Conservation (phyloP, 1,140 invertebrate genomes). For the Solenopsis invicta region DNA sequence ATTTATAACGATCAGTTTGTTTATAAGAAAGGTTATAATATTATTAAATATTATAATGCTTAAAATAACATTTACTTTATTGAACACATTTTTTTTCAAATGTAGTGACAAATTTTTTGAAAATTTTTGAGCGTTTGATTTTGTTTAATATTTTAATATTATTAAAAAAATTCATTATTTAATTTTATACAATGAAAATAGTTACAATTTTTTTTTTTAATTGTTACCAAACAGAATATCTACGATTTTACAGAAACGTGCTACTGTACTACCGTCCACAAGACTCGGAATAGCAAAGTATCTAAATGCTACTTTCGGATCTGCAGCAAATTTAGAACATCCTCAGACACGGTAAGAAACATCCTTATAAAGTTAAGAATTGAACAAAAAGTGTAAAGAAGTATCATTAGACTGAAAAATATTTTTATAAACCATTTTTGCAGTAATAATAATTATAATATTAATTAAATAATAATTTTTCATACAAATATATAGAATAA, state of each 20-base stretch:
- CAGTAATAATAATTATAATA: background rate
- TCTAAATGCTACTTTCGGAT: conserved; percentile 75
- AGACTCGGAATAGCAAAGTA: conserved; percentile 74
- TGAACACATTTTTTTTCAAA: background rate
- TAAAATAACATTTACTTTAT: background rate
- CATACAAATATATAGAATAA: background rate
- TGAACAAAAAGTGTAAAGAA: background rate
- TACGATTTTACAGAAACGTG: conserved; percentile 74
- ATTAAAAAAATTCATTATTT: background rate
- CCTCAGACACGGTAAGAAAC: conserved; percentile 78
- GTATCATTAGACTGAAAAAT: background rate
- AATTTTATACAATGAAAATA: background rate
- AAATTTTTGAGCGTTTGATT: background rate
- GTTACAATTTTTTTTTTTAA: background rate
- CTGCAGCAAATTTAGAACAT: conserved; percentile 74
- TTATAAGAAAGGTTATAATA: background rate
- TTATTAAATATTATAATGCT: background rate
- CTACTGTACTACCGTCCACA: conserved; percentile 72
- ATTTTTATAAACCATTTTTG: background rate
- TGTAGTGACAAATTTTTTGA: background rate
- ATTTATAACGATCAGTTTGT: no score
- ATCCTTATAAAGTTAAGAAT: background rate
- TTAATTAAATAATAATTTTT: background rate
- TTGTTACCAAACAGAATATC: background rate
- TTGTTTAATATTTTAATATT: background rate